Base-by-base conservation (phyloP, 1,140 invertebrate species). In the Ylistrum balloti region DNA sequence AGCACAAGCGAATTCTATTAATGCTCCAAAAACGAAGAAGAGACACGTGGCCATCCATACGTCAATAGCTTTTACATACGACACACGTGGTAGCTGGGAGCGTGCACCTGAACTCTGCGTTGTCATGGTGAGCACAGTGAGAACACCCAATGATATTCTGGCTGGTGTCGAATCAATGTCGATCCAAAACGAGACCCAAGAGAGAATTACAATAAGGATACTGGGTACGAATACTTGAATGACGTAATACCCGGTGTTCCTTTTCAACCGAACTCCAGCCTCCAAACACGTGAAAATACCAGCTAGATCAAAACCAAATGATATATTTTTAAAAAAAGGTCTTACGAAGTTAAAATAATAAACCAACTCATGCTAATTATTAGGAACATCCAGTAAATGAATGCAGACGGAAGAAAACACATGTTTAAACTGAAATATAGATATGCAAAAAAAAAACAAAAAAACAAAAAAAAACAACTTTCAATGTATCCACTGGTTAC, bases 131-230 rank as follows among this genome's bases (percentile, higher is more conserved):
- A 95, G 88, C 5, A 94, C 93, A 85, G 92, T 94, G 5, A 94
- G 89, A 91, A 96, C 95, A 96, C 97, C 97, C 90, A 97, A 95
- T 35, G 96, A 96, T 32, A 97, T 97, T 87, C 97, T 95, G 7
- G 97, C 97, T 9, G 97, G 96, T 13, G 97, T 97, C 91, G 97
- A 97, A 86, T 97, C 96, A 48, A 97, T 96, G 92, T 97, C 97
- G 88, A 97, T 97, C 98, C 98, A 99, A 96, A 99, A 99, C 0
- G 98, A 98, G 0, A 99, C 99, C 98, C 98, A 99, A 0, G 98
- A 99, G 0, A 99, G 96, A 0, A 99, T 98, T 0, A 99, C 99
- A 90, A 99, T 98, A 35, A 99, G 97, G 88, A 98, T 98, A 95
- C 98, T 99, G 0, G 99, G 99, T 41, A 99, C 97, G 96, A 99